Base-by-base conservation (phyloP, 2,797 vertebrate species). In the Brachymystax lenok region DNA sequence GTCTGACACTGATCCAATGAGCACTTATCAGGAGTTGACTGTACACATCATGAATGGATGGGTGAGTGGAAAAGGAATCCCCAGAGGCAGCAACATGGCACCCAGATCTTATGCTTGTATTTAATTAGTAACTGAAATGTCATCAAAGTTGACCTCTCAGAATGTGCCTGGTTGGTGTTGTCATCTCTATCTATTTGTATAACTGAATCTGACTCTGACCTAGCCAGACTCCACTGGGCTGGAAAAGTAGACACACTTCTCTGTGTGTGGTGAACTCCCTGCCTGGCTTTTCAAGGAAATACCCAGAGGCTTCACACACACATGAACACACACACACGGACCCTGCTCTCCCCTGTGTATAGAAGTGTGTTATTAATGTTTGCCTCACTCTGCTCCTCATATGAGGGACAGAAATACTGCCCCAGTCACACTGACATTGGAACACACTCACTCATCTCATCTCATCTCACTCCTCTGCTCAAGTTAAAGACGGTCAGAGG, bases 281-380 rank as follows among this genome's bases (percentile, higher is more conserved):
- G 84, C 84, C 86, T 88, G 83, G 83, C 83, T 33, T 86, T 33
- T 86, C 33, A 33, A 5, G 33, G 33, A 33, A 33, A 33, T 28
- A 28, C 28, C 28, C 28, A 82, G 72, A 82, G 27, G 59, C 79
- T 84, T 82, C 77, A 64, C 14, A 30, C 74, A 69, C 64, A 69
- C 66, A 56, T 59, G 69, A 78, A 83, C 79, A 77, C 79, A 79
- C 40, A 14, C 17, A 74, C 51, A 28, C 28, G 74, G 40, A 27
- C 74, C 75, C 71, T 87, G 83, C 75, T 89, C 80, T 86, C 86
- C 85, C 77, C 35, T 80, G 87, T 82, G 89, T 88, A 76, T 83
- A 77, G 82, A 84, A 51, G 75, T 79, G 75, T 87, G 85, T 83
- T 89, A 84, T 86, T 90, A 89, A 88, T 85, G 83, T 90, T 91